phyloP scores from a whole-genome alignment of 2,797 vertebrate species.

The Vultur gryphus region DNA sequence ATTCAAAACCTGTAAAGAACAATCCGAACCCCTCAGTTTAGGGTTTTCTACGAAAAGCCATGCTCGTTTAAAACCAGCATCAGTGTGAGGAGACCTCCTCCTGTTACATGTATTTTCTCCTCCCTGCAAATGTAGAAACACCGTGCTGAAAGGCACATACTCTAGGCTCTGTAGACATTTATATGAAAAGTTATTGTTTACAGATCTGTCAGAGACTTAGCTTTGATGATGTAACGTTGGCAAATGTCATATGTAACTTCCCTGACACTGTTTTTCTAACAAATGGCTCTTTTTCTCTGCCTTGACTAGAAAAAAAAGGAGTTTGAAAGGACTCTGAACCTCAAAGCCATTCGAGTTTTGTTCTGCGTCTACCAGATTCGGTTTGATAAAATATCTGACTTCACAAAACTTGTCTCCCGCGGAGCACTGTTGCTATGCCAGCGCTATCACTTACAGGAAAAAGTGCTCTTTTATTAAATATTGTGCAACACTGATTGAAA shows the following conservation, averaged over 20 bases:
- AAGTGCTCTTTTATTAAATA: not conserved
- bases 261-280: constrained; percentile 46
- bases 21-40: not conserved
- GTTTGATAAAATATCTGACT: not conserved
- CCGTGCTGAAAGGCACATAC: not conserved
- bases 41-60: not conserved
- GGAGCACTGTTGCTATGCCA: not conserved
- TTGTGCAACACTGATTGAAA: not conserved
- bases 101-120: not conserved
- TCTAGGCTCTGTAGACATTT: not conserved
- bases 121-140: not conserved
- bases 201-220: constrained; percentile 51
- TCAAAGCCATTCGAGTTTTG: not conserved
- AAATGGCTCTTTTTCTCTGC: constrained; percentile 20
- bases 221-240: constrained; percentile 40
- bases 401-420: not conserved
- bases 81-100: not conserved
- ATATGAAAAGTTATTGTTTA: constrained; percentile 28
- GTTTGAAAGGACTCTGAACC: not conserved
- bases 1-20: not conserved
- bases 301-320: not conserved
- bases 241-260: constrained; percentile 35
- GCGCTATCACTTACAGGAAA: not conserved
- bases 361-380: not conserved
- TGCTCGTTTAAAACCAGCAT: not conserved